These are phyloP conservation scores for Pycnonotus jocosus DNA, from an alignment of 2,113 vertebrate species.

Conservation along the genomic window DNA sequence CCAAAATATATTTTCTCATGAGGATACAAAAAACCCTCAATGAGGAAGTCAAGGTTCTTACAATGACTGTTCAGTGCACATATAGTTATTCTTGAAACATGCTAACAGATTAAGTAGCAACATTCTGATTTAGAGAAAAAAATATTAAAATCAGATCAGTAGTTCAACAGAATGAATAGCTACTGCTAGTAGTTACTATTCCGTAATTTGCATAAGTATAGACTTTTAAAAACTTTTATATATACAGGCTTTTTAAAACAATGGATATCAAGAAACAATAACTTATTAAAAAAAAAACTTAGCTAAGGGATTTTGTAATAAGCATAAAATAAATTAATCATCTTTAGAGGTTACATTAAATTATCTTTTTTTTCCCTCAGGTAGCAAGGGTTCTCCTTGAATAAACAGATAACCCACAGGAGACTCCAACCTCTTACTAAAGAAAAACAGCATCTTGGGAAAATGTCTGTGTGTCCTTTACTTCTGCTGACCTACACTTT, in stretches of 20 bases:
- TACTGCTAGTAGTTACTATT: neutral
- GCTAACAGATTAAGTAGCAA: neutral
- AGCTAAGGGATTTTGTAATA: neutral
- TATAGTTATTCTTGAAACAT: neutral
- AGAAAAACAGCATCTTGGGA: neutral
- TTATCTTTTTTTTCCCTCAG: neutral
- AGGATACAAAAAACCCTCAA: slow-evolving; percentile 13
- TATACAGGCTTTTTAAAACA: neutral
- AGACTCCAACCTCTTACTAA: neutral
- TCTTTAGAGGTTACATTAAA: neutral
- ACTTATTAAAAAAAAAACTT: neutral
- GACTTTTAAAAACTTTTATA: neutral
- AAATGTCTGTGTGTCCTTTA: neutral
- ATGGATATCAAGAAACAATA: neutral
- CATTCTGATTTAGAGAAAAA: neutral
- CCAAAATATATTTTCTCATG: slow-evolving; percentile 57
- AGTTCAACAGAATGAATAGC: neutral
- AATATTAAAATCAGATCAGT: neutral
- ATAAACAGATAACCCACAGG: neutral
- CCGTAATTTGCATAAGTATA: neutral
- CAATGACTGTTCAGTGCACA: neutral
- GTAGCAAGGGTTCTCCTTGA: neutral
- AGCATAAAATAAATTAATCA: neutral
- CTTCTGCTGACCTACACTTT: neutral
- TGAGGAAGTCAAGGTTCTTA: slow-evolving; percentile 18